These are phyloP conservation scores for Hyperoodon ampullatus DNA, from an alignment of 2,113 vertebrate genomes.

Conservation along the genomic window DNA sequence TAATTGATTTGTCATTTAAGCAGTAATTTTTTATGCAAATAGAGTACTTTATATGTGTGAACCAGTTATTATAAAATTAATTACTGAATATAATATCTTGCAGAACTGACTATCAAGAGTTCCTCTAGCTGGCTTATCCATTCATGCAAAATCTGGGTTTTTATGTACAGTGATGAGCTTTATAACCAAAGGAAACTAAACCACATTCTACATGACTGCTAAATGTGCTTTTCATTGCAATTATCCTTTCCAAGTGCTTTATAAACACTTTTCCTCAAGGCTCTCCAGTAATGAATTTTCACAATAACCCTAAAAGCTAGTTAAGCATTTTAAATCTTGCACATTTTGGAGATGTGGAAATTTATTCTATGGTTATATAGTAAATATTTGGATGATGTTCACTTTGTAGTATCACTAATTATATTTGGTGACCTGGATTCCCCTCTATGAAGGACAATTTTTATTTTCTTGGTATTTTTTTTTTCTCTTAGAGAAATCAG, in stretches of 20 bases:
- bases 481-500: background rate
- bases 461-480: background rate
- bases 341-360: background rate
- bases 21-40: conserved; percentile 80
- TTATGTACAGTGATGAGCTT: conserved; percentile 53
- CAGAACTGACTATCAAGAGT: conserved; percentile 64
- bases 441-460: background rate
- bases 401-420: background rate
- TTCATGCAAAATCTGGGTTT: conserved; percentile 52
- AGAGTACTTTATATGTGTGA: conserved; percentile 55
- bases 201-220: background rate
- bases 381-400: conserved; percentile 38
- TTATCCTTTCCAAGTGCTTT: conserved; percentile 67
- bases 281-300: conserved; percentile 50
- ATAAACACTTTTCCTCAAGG: conserved; percentile 57
- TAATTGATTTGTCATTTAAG: conserved; percentile 72
- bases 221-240: conserved; percentile 69
- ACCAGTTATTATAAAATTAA: conserved; percentile 73
- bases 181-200: conserved; percentile 60
- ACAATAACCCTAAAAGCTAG: conserved; percentile 57
- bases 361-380: conserved; percentile 25
- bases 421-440: background rate
- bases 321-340: conserved; percentile 50
- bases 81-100: conserved; percentile 76
- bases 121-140: conserved; percentile 61